Percentiles rank a stretch among this genome's conserved stretches.
Evolutionary conservation across 1,140 invertebrate genomes (phyloP).

Genomic region (Leptinotarsa lineolata): DNA sequence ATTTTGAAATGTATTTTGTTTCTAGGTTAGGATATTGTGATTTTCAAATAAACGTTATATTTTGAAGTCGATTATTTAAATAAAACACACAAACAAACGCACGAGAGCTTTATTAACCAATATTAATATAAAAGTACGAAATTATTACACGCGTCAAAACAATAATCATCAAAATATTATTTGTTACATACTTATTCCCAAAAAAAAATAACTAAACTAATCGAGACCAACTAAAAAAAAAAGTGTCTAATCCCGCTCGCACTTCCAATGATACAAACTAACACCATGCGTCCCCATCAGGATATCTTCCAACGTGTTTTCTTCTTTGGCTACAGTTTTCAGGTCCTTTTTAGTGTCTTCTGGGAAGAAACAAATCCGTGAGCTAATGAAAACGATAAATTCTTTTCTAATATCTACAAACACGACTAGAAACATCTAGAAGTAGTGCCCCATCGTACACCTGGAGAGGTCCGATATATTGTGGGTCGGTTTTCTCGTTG

Average conservation of each 20-base stretch:
- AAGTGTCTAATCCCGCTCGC: not conserved
- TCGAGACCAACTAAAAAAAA: slow-evolving; percentile 2
- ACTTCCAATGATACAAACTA: slow-evolving; percentile 57
- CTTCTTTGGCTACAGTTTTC: slow-evolving; percentile 24
- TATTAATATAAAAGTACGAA: slow-evolving; percentile 35
- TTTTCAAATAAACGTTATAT: slow-evolving; percentile 18
- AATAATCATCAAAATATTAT: not conserved
- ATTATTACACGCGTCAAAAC: slow-evolving; percentile 17
- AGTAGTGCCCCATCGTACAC: slow-evolving; percentile 64
- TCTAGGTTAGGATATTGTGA: slow-evolving; percentile 11
- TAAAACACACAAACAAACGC: slow-evolving; percentile 9
- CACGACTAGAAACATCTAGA: slow-evolving; percentile 46
- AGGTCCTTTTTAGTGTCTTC: not conserved
- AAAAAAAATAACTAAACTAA: not conserved
- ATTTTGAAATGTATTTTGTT: not conserved
- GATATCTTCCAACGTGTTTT: slow-evolving; percentile 57
- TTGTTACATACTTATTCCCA: no score
- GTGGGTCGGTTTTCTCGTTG: slow-evolving; percentile 56
- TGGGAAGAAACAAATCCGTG: slow-evolving; percentile 13
- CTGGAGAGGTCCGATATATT: slow-evolving; percentile 63
- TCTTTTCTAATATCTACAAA: slow-evolving; percentile 13
- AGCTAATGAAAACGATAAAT: not conserved
- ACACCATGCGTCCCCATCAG: slow-evolving; percentile 61
- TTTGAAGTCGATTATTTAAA: slow-evolving; percentile 11
- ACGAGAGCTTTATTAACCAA: slow-evolving; percentile 13